These are phyloP conservation scores for Bilobella aurantiaca DNA, from an alignment of 1,140 invertebrate genomes.

Conservation along the genomic window DNA sequence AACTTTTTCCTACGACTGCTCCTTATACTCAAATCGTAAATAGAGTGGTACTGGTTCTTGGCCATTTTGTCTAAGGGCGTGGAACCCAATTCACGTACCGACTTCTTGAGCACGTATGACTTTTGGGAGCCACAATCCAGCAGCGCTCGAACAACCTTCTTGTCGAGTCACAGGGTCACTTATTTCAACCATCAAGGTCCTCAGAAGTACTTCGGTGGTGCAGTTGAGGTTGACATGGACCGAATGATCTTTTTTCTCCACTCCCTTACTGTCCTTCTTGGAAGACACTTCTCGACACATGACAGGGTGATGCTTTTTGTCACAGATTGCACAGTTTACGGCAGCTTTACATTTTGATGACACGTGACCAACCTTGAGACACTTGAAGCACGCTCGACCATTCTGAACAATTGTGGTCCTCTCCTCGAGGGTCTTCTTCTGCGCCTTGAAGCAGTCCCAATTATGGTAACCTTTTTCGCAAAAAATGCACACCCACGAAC, in stretches of 20 bases:
- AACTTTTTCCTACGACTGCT: not conserved
- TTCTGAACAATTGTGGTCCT: not conserved
- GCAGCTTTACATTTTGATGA: not conserved
- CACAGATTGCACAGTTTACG: constrained; percentile 5
- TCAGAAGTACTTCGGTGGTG: not conserved
- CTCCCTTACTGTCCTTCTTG: not conserved
- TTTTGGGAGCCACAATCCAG: not conserved
- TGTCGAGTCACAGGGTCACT: not conserved
- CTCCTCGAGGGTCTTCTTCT: constrained; percentile 5
- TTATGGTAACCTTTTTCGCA: constrained; percentile 17
- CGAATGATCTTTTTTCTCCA: not conserved
- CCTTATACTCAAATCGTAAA: not conserved
- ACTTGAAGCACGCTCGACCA: not conserved
- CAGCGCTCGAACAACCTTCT: not conserved
- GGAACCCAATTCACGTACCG: not conserved
- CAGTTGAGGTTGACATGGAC: not conserved
- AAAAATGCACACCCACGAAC: constrained; percentile 4
- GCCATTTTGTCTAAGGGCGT: not conserved
- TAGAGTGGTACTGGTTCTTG: not conserved
- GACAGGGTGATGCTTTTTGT: not conserved
- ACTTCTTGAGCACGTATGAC: not conserved
- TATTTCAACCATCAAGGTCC: not conserved
- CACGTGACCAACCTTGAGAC: constrained; percentile 5
- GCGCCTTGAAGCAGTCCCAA: not conserved
- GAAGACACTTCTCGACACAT: constrained; percentile 11